phyloP scores from a whole-genome alignment of 2,797 vertebrate genomes.

The Mormyrops attenuatus region DNA sequence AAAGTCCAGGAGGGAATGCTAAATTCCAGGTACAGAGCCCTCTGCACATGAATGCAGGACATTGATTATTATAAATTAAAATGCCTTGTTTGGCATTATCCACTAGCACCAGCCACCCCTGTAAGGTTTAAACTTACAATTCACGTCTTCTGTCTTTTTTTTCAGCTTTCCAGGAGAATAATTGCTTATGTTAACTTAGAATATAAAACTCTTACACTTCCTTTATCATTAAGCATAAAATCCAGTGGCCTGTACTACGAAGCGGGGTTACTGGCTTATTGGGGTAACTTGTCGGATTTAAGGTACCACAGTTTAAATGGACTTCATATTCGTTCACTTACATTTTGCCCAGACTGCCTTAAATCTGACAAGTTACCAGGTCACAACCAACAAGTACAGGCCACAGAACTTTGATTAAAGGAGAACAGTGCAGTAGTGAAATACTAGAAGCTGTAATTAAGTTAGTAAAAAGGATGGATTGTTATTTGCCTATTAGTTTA shows the following conservation, averaged over 20 bases:
- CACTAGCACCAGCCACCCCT: neutral
- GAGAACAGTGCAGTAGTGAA: neutral
- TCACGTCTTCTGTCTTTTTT: neutral
- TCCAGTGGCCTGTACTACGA: too few relatives aligned
- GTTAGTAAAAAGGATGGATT: neutral
- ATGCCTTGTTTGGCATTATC: neutral
- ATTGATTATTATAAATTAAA: neutral
- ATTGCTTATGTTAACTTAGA: neutral
- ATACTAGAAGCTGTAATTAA: neutral
- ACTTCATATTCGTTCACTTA: too few relatives aligned
- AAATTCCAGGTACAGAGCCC: neutral
- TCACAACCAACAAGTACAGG: too few relatives aligned
- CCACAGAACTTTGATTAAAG: neutral
- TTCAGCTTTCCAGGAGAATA: neutral
- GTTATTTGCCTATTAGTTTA: neutral
- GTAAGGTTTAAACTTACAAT: neutral
- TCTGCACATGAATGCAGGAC: neutral
- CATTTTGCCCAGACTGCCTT: too few relatives aligned
- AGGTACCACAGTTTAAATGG: too few relatives aligned
- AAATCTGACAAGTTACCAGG: too few relatives aligned
- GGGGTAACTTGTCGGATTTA: too few relatives aligned
- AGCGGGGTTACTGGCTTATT: too few relatives aligned
- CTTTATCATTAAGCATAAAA: neutral
- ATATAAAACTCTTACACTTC: neutral
- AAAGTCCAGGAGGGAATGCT: neutral